Evolutionary conservation across 2,888 invertebrate species (phyloP).

Genomic region (Stenodema calcarata): DNA sequence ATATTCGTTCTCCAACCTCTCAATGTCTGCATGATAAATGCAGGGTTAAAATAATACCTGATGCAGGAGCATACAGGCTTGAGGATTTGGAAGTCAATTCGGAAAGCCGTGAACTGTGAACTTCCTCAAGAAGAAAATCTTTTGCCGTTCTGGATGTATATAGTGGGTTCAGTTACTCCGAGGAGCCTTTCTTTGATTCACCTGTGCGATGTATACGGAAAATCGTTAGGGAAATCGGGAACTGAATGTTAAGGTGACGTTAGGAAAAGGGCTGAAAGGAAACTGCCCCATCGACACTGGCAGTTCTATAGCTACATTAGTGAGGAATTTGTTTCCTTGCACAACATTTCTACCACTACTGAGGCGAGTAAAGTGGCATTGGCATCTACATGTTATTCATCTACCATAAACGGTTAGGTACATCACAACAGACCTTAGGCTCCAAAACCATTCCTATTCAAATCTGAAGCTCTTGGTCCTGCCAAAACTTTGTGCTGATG

Average conservation of each 20-base stretch:
- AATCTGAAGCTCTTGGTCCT: background rate
- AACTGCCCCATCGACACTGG: background rate
- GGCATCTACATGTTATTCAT: background rate
- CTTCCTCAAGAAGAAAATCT: too few species aligned
- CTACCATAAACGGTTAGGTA: background rate
- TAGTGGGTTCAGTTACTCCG: too few species aligned
- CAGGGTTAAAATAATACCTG: too few species aligned
- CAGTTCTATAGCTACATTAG: background rate
- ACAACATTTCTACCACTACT: background rate
- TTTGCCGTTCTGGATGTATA: too few species aligned
- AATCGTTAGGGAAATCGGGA: too few species aligned
- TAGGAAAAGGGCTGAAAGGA: background rate
- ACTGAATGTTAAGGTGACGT: background rate
- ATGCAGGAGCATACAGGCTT: too few species aligned
- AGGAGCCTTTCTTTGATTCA: too few species aligned
- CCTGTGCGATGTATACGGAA: too few species aligned
- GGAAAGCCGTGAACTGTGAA: too few species aligned
- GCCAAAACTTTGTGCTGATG: background rate
- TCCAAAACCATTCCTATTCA: background rate
- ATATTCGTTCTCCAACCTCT: too few species aligned
- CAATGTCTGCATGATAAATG: too few species aligned
- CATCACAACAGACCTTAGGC: background rate
- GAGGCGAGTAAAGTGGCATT: background rate
- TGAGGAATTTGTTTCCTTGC: background rate
- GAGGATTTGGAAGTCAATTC: too few species aligned